These are phyloP conservation scores for Cottus gobio DNA, from an alignment of 2,113 vertebrate genomes.

Conservation along the genomic window DNA sequence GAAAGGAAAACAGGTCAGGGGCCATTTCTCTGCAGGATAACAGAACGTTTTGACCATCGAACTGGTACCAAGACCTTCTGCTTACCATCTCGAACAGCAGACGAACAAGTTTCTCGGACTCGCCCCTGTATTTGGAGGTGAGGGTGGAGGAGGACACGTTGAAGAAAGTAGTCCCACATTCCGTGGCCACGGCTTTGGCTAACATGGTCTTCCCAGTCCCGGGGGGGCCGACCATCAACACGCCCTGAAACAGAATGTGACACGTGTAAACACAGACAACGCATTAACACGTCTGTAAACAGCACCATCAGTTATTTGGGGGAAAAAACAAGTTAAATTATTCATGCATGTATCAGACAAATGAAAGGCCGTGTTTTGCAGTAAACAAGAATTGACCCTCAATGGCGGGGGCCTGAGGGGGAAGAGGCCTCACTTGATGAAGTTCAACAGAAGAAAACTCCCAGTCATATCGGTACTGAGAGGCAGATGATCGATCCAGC, in stretches of 20 bases:
- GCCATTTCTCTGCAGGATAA: neutral
- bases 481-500: neutral
- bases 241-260: conserved; percentile 84
- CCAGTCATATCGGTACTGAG: neutral
- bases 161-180: conserved; percentile 99
- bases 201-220: conserved; percentile 97
- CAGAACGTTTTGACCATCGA: neutral
- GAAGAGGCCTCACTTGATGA: conserved; percentile 54
- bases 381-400: conserved; percentile 34
- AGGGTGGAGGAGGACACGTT: conserved; percentile 97
- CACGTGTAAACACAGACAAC: neutral
- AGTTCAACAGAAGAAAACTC: conserved; percentile 8
- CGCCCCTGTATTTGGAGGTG: conserved; percentile 97
- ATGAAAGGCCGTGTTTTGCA: conserved; percentile 23
- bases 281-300: neutral
- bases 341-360: conserved; percentile 14
- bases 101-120: conserved; percentile 98
- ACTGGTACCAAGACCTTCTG: neutral
- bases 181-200: conserved; percentile 98
- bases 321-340: neutral
- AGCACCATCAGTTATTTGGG: conserved; percentile 8
- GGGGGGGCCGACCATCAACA: conserved; percentile 98
- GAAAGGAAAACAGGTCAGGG: conserved; percentile 6
- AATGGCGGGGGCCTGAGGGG: conserved; percentile 41
- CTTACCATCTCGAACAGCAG: conserved; percentile 98